Conservation (phyloP, 35 echinoderm and acorn worm genomes). For the Holothuria glaberrima region DNA sequence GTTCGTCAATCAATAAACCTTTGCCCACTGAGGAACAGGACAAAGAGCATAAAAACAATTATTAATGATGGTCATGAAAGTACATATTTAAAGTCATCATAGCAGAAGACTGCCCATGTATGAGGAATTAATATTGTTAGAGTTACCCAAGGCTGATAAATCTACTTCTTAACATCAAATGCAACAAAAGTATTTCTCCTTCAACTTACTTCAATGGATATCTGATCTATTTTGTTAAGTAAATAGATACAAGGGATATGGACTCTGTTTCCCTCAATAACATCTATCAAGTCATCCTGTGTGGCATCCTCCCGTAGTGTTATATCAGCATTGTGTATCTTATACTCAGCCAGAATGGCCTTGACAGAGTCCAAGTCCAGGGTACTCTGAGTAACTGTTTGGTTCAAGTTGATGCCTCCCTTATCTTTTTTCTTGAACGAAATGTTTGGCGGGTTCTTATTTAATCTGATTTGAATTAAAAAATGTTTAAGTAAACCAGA, state of each 20-base stretch:
- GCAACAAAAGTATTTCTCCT: too few relatives aligned
- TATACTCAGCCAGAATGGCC: conserved; percentile 88
- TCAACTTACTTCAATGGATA: conserved; percentile 97
- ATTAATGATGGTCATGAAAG: too few relatives aligned
- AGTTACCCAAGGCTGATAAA: too few relatives aligned
- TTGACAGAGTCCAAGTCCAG: conserved; percentile 86
- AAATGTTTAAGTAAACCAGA: too few relatives aligned
- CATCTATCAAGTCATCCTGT: conserved; percentile 91
- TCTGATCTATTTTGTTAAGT: conserved; percentile 99
- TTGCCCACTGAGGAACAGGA: too few relatives aligned
- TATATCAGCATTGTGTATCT: conserved; percentile 97
- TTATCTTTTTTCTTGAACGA: conserved; percentile 86
- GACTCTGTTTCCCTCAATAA: conserved; percentile 91
- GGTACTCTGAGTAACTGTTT: conserved; percentile 75
- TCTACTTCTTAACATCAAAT: too few relatives aligned
- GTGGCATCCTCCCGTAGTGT: conserved; percentile 72
- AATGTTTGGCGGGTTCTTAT: conserved; percentile 94
- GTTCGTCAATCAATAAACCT: too few relatives aligned
- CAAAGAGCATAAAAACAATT: too few relatives aligned
- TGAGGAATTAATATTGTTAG: too few relatives aligned
- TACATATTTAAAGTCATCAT: too few relatives aligned
- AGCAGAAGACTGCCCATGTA: too few relatives aligned
- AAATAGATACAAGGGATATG: conserved; percentile 95
- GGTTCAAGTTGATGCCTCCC: conserved; percentile 92
- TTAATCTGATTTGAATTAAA: conserved; percentile 63